Percentiles rank a stretch among this genome's conserved stretches.
These are phyloP conservation scores for Ormyrus labotus DNA, from an alignment of 2,888 invertebrate genomes.

Conservation along the genomic window DNA sequence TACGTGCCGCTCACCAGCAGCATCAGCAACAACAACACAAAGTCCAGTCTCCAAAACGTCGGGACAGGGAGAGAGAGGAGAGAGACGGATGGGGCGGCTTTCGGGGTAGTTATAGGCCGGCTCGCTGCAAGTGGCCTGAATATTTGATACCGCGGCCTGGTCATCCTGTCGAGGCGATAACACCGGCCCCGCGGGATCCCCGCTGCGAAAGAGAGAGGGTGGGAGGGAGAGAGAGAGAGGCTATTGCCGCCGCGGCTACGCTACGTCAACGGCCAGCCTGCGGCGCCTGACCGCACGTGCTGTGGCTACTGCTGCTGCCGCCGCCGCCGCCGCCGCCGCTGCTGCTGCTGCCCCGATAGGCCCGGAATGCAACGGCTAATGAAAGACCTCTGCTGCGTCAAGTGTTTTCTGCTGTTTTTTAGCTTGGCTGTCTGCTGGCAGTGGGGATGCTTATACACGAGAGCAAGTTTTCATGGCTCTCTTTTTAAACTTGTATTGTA, in stretches of 20 bases:
- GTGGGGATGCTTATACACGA: no score
- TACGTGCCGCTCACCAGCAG: constrained; percentile 27
- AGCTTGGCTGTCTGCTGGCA: no score
- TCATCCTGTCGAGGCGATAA: constrained; percentile 76
- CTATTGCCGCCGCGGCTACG: not conserved
- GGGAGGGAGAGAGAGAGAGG: constrained; percentile 17
- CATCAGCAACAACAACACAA: constrained; percentile 23
- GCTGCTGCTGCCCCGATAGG: no score
- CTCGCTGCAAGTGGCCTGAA: constrained; percentile 74
- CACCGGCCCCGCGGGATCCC: constrained; percentile 75
- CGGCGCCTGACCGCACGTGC: no score
- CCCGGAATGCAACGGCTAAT: no score
- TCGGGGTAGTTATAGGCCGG: constrained; percentile 62
- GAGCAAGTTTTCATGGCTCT: no score
- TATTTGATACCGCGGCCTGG: constrained; percentile 75
- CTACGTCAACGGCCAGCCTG: no score
- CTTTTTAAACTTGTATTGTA: no score
- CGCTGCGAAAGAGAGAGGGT: not conserved
- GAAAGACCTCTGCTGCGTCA: no score
- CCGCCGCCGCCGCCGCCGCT: no score
- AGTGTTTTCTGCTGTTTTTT: no score
- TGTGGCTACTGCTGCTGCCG: no score
- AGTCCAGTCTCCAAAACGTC: constrained; percentile 18
- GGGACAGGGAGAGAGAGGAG: constrained; percentile 54
- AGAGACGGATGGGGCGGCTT: constrained; percentile 21